Conservation (phyloP, 2,888 invertebrate genomes). For the Maniola hyperantus region DNA sequence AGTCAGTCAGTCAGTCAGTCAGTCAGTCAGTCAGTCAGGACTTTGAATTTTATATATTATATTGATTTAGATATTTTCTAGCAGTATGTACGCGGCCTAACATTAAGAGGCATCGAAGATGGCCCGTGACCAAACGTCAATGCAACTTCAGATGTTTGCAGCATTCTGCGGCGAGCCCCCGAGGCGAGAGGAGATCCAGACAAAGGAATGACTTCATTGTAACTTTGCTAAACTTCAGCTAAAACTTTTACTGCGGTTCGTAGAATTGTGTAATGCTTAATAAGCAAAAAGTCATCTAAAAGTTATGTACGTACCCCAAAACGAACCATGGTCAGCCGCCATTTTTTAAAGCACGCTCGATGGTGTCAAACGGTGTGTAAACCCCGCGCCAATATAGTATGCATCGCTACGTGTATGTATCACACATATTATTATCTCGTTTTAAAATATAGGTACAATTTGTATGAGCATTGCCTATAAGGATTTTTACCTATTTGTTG, state of each 20-base stretch:
- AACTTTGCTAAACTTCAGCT: slow-evolving; percentile 53
- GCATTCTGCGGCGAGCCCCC: slow-evolving; percentile 62
- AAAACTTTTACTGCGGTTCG: slow-evolving; percentile 63
- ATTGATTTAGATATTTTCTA: background rate
- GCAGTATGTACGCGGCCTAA: background rate
- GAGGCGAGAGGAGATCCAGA: slow-evolving; percentile 60
- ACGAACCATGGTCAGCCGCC: no score
- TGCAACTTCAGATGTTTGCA: slow-evolving; percentile 63
- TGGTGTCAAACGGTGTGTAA: no score
- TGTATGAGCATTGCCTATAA: no score
- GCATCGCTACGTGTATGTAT: no score
- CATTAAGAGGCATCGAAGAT: slow-evolving; percentile 50
- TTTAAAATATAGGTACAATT: no score
- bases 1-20: no score
- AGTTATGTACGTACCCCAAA: background rate
- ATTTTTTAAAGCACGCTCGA: no score
- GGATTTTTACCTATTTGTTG: no score
- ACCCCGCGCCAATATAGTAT: no score
- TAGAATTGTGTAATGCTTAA: slow-evolving; percentile 19
- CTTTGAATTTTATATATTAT: no score
- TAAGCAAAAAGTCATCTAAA: background rate
- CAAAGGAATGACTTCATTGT: slow-evolving; percentile 79
- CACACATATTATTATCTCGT: no score
- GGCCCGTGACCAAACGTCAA: slow-evolving; percentile 81
- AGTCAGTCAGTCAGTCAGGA: no score